Percentiles rank a stretch among this genome's conserved stretches.
Conservation (phyloP, 2,113 vertebrate species). For the Leptodactylus fuscus region DNA sequence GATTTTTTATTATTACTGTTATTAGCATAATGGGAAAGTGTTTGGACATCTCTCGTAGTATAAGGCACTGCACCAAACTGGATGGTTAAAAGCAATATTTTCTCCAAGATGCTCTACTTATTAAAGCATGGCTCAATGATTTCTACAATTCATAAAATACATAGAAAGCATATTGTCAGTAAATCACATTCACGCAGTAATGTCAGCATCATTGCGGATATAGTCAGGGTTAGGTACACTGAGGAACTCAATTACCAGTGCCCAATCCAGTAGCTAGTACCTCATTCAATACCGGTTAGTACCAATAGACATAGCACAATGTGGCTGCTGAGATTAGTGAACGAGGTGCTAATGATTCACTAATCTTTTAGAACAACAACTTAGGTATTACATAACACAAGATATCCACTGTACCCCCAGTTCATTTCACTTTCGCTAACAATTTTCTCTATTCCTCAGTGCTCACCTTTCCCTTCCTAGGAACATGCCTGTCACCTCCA, state of each 20-base stretch:
- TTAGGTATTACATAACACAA: conserved; percentile 25
- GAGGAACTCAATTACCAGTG: background rate
- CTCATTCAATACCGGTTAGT: conserved; percentile 8
- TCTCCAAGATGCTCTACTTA: background rate
- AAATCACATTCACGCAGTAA: conserved; percentile 19
- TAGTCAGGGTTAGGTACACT: background rate
- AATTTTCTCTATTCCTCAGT: conserved; percentile 75
- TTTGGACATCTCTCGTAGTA: background rate
- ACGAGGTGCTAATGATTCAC: conserved; percentile 5
- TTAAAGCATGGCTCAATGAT: conserved; percentile 8
- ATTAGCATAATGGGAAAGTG: background rate
- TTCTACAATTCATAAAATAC: background rate
- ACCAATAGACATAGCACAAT: background rate
- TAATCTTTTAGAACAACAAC: background rate
- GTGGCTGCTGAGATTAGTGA: conserved; percentile 12
- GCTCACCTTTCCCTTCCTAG: conserved; percentile 97
- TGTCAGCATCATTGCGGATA: background rate
- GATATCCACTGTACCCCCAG: conserved; percentile 51
- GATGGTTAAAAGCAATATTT: background rate
- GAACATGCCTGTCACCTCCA: conserved; percentile 88
- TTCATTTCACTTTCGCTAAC: conserved; percentile 61
- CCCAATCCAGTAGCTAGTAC: background rate
- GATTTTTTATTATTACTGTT: too few relatives aligned
- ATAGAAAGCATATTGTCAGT: conserved; percentile 8
- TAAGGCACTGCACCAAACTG: conserved; percentile 47